Conservation (phyloP, 2,888 invertebrate species). For the Lamellibrachia columna region DNA sequence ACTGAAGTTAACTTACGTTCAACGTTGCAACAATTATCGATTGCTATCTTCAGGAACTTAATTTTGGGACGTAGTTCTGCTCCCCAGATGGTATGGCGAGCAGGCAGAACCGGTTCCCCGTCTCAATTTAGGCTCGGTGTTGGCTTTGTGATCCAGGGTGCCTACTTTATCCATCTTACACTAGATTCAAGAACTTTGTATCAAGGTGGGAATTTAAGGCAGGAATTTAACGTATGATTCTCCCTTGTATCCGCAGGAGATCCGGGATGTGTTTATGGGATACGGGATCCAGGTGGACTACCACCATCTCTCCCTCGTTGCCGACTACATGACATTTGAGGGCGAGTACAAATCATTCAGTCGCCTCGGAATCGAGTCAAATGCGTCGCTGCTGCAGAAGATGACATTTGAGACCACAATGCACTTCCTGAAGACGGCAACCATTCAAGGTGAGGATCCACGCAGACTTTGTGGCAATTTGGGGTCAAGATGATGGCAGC, state of each 20-base stretch:
- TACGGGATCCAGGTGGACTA: slow-evolving; percentile 97
- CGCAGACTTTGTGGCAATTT: neutral
- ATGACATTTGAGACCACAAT: slow-evolving; percentile 97
- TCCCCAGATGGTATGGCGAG: too few species aligned
- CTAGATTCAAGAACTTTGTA: too few species aligned
- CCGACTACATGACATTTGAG: slow-evolving; percentile 98
- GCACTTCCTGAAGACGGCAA: slow-evolving; percentile 83
- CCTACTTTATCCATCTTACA: too few species aligned
- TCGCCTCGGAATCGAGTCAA: slow-evolving; percentile 87
- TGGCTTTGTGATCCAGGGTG: too few species aligned
- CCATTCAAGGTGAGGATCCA: slow-evolving; percentile 70
- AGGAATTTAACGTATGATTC: neutral
- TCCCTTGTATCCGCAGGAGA: slow-evolving; percentile 72
- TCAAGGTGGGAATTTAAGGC: too few species aligned
- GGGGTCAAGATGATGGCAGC: too few species aligned
- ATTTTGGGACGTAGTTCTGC: too few species aligned
- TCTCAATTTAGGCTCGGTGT: too few species aligned
- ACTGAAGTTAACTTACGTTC: too few species aligned
- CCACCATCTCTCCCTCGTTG: slow-evolving; percentile 89
- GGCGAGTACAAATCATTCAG: slow-evolving; percentile 91
- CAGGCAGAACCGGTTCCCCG: too few species aligned
- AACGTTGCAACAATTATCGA: too few species aligned
- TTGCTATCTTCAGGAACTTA: too few species aligned
- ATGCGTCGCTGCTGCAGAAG: slow-evolving; percentile 94
- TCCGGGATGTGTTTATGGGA: slow-evolving; percentile 93